Evolutionary conservation across 2,888 invertebrate species (phyloP).

Genomic region (Drosophila trichaetosa): DNA sequence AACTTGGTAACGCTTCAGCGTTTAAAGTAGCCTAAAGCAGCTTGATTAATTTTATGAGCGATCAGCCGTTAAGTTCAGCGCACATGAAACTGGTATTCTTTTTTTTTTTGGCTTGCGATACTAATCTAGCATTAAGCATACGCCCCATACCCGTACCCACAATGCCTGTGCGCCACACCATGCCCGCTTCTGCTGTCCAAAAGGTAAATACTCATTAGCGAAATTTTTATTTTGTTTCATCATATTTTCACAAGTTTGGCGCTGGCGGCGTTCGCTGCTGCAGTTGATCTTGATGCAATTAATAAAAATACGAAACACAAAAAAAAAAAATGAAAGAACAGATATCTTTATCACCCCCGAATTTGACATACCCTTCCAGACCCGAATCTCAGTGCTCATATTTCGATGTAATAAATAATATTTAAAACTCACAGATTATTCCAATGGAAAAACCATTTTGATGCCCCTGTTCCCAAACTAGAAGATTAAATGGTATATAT

Average conservation of each 20-base stretch:
- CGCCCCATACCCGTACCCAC: slow-evolving; percentile 66
- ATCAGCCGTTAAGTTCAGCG: slow-evolving; percentile 85
- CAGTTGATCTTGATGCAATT: slow-evolving; percentile 83
- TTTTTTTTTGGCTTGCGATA: slow-evolving; percentile 56
- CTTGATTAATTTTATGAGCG: slow-evolving; percentile 85
- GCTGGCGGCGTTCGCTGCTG: slow-evolving; percentile 65
- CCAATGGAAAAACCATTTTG: not conserved
- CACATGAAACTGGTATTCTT: slow-evolving; percentile 59
- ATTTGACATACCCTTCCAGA: not conserved
- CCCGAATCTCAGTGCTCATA: not conserved
- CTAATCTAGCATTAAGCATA: slow-evolving; percentile 80
- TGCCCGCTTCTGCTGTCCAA: slow-evolving; percentile 28
- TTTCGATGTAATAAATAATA: not conserved
- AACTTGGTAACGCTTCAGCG: slow-evolving; percentile 40
- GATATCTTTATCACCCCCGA: not conserved
- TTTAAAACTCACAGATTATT: not conserved
- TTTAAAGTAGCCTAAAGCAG: slow-evolving; percentile 82
- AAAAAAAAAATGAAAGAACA: not conserved
- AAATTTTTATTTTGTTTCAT: slow-evolving; percentile 48
- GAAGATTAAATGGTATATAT: not conserved
- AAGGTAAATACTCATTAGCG: slow-evolving; percentile 81
- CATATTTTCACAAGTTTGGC: slow-evolving; percentile 59
- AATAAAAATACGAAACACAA: slow-evolving; percentile 60
- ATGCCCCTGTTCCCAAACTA: not conserved
- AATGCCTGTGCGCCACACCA: slow-evolving; percentile 22